Evolutionary conservation across 2,113 vertebrate genomes (phyloP).

Genomic region (Macroglossus sobrinus): DNA sequence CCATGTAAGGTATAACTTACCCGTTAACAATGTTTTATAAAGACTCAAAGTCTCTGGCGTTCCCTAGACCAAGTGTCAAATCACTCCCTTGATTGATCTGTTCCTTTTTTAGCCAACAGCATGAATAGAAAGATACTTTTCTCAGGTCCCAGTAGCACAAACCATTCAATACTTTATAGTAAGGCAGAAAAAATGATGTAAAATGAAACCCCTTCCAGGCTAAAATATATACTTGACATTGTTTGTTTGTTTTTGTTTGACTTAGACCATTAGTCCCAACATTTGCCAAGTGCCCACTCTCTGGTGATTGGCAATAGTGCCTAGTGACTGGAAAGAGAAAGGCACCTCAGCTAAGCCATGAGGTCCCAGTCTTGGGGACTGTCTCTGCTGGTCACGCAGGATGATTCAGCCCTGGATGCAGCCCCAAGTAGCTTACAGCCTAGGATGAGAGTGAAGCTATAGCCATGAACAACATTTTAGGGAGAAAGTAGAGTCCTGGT

Average conservation of each 20-base stretch:
- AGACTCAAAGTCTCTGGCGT: background rate
- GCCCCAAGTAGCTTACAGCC: background rate
- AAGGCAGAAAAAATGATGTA: background rate
- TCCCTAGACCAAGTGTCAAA: background rate
- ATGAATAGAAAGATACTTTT: background rate
- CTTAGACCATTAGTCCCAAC: background rate
- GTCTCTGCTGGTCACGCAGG: background rate
- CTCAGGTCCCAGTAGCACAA: background rate
- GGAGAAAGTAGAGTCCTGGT: background rate
- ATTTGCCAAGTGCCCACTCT: background rate
- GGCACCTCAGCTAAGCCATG: background rate
- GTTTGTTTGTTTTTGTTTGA: background rate
- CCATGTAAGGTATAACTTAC: background rate
- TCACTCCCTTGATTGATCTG: conserved; percentile 6
- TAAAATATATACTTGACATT: background rate
- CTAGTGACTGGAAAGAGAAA: background rate
- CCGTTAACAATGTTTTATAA: background rate
- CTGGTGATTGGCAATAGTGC: fast-evolving
- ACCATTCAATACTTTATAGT: background rate
- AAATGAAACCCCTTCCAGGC: background rate
- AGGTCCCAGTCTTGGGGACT: too few species aligned
- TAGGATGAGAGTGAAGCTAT: background rate
- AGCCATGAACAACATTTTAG: background rate
- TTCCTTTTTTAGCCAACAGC: conserved; percentile 27
- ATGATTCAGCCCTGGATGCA: background rate